Percentiles rank a stretch among this genome's conserved stretches.
Conservation (phyloP, 2,797 vertebrate species). For the Sebastes flavidus region DNA sequence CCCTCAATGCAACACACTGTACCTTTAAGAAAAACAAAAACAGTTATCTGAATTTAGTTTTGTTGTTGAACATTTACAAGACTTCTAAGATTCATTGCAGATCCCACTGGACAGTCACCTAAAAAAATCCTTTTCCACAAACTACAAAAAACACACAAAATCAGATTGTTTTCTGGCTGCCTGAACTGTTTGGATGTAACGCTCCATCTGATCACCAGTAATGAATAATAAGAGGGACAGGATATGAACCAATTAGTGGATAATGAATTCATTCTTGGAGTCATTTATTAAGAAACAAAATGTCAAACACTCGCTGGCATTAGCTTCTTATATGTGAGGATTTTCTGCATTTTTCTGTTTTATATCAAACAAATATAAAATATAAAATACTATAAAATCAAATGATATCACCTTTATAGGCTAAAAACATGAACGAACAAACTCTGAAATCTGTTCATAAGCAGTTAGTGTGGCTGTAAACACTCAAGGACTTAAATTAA, state of each 20-base stretch:
- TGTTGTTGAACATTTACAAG: background rate
- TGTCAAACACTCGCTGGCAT: background rate
- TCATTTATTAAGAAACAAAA: background rate
- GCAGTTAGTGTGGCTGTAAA: background rate
- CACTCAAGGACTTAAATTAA: background rate
- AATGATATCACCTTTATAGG: background rate
- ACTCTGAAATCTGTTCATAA: background rate
- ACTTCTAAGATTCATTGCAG: too few relatives aligned
- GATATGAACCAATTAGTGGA: background rate
- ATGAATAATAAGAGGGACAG: background rate
- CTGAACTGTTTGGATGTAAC: background rate
- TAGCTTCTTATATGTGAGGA: background rate
- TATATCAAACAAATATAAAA: background rate
- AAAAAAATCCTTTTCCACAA: background rate
- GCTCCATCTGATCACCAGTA: background rate
- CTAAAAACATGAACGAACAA: background rate
- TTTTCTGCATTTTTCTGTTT: background rate
- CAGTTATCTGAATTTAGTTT: background rate
- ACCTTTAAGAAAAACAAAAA: too few relatives aligned
- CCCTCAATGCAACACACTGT: too few relatives aligned
- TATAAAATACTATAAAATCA: background rate
- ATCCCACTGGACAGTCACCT: background rate
- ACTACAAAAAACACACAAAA: too few relatives aligned
- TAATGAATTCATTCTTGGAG: background rate
- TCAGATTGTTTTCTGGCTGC: background rate